phyloP scores from a whole-genome alignment of 2,113 vertebrate genomes.

The Arvicanthis niloticus region DNA sequence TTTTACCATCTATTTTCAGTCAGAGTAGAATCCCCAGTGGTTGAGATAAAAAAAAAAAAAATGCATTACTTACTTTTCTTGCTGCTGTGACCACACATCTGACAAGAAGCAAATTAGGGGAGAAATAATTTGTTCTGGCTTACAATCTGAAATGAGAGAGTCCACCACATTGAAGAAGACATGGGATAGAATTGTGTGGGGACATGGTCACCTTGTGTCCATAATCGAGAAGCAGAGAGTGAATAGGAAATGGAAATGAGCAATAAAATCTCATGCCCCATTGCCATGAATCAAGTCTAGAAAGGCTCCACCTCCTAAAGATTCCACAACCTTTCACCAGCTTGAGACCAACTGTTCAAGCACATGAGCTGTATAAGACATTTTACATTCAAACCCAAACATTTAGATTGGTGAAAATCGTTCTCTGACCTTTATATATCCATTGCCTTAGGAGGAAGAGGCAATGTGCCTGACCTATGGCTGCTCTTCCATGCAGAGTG shows the following conservation, averaged over 20 bases:
- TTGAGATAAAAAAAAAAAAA: conserved; percentile 42
- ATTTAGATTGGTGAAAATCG: background rate
- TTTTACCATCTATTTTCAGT: conserved; percentile 5
- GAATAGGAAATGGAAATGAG: no score
- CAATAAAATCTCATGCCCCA: background rate
- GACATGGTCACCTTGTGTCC: background rate
- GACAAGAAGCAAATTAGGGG: background rate
- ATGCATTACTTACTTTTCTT: background rate
- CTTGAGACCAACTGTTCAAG: background rate
- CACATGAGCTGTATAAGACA: background rate
- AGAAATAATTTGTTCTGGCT: background rate
- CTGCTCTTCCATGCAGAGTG: background rate
- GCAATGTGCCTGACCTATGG: background rate
- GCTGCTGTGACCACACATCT: background rate
- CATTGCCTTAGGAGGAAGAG: background rate
- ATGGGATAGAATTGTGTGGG: background rate
- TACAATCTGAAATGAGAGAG: background rate
- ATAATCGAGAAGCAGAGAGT: background rate
- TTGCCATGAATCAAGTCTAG: background rate
- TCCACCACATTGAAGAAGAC: background rate
- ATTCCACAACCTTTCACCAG: background rate
- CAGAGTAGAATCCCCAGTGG: conserved; percentile 9
- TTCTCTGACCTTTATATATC: conserved; percentile 33
- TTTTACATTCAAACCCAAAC: background rate
- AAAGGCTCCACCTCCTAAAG: background rate